These are phyloP conservation scores for Diaprepes abbreviatus DNA, from an alignment of 2,888 invertebrate genomes.

Conservation along the genomic window DNA sequence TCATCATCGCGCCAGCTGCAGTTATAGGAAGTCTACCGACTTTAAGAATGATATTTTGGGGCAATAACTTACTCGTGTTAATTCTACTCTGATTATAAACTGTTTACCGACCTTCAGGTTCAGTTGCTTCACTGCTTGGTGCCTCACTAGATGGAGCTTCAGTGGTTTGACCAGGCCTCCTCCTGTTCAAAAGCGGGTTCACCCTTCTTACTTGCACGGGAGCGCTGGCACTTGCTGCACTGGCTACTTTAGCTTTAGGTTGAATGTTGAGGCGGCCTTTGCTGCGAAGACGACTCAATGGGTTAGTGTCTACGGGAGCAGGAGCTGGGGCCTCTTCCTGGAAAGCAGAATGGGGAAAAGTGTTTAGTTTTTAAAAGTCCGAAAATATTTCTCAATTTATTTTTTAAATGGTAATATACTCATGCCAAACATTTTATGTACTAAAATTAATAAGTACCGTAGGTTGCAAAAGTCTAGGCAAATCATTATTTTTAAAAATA, in stretches of 20 bases:
- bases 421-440: no score
- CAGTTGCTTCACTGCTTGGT: slow-evolving; percentile 41
- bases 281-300: slow-evolving; percentile 66
- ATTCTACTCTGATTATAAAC: no score
- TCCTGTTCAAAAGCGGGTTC: slow-evolving; percentile 73
- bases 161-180: slow-evolving; percentile 63
- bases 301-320: slow-evolving; percentile 62
- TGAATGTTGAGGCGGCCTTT: slow-evolving; percentile 69
- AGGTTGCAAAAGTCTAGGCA: no score
- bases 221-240: slow-evolving; percentile 63
- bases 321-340: slow-evolving; percentile 60
- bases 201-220: slow-evolving; percentile 71
- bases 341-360: slow-evolving; percentile 21
- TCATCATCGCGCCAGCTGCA: no score
- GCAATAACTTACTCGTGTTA: no score
- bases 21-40: no score
- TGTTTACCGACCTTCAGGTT: slow-evolving; percentile 33
- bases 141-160: slow-evolving; percentile 62
- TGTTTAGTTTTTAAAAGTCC: no score
- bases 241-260: slow-evolving; percentile 68
- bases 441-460: no score
- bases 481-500: no score
- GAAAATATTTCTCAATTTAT: no score
- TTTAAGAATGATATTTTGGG: no score
- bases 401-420: no score